Percentiles rank a stretch among this genome's conserved stretches.
Conservation (phyloP, 2,113 vertebrate genomes). For the Psilopsiagon aurifrons region DNA sequence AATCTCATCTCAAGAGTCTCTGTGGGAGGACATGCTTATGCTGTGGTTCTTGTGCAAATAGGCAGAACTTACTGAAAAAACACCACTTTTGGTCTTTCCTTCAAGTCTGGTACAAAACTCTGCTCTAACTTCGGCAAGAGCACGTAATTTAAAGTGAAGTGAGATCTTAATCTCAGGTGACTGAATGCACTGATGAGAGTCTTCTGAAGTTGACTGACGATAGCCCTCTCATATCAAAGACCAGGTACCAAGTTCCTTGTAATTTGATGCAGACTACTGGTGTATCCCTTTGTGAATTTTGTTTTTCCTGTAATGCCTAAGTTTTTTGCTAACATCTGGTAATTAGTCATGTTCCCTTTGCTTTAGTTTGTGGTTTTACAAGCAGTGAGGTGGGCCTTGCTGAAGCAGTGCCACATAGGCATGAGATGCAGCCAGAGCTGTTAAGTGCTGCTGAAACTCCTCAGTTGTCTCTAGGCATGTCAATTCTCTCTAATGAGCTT, state of each 20-base stretch:
- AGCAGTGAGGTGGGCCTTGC: not conserved
- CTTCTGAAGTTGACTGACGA: not conserved
- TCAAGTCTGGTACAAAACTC: not conserved
- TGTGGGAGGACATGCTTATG: not conserved
- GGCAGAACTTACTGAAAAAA: not conserved
- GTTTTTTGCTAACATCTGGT: not conserved
- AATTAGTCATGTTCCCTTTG: not conserved
- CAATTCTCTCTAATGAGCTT: not conserved
- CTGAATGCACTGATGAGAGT: not conserved
- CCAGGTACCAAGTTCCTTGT: not conserved
- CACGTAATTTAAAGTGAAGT: not conserved
- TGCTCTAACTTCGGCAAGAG: not conserved
- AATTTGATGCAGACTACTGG: not conserved
- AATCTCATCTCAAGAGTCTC: not conserved
- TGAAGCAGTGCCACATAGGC: not conserved
- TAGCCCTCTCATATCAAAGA: not conserved
- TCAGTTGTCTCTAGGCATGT: not conserved
- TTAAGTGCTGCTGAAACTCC: not conserved
- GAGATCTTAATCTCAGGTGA: not conserved
- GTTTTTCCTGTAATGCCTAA: not conserved
- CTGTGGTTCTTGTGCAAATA: not conserved
- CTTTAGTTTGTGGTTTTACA: not conserved
- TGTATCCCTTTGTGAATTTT: not conserved
- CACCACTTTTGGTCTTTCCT: accelerated
- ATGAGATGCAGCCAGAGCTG: accelerated